Percentiles rank a stretch among this genome's conserved stretches.
Evolutionary conservation across 2,888 invertebrate species (phyloP).

Genomic region (Agrilus cyanescens): DNA sequence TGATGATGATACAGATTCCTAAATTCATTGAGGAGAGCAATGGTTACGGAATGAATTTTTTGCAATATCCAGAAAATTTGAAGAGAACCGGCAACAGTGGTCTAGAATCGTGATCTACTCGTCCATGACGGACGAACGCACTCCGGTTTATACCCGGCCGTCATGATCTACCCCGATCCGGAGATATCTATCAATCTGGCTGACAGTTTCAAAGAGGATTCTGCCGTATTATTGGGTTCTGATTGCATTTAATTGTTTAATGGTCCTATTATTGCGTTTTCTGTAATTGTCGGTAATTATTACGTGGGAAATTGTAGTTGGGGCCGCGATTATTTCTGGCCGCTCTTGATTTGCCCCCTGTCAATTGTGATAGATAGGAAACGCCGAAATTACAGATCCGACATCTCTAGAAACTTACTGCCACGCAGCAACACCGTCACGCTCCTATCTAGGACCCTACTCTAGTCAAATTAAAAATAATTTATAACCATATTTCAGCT

Average conservation of each 20-base stretch:
- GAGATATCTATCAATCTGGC: constrained; percentile 29
- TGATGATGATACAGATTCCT: no score
- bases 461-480: no score
- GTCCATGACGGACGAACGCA: not conserved
- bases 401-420: no score
- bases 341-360: constrained; percentile 30
- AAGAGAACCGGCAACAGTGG: no score
- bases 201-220: constrained; percentile 27
- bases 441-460: no score
- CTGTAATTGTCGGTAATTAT: constrained; percentile 20
- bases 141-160: not conserved
- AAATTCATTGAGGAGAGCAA: no score
- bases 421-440: no score
- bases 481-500: no score
- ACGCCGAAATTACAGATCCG: constrained; percentile 11
- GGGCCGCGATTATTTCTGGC: constrained; percentile 17
- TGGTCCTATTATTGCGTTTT: constrained; percentile 28
- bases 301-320: constrained; percentile 12
- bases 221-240: constrained; percentile 28
- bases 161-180: not conserved
- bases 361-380: constrained; percentile 34
- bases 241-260: constrained; percentile 35
- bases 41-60: no score
- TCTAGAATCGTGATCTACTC: constrained; percentile 9
- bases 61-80: no score